These are phyloP conservation scores for Drosophila lacicola DNA, from an alignment of 2,888 invertebrate genomes.

Conservation along the genomic window DNA sequence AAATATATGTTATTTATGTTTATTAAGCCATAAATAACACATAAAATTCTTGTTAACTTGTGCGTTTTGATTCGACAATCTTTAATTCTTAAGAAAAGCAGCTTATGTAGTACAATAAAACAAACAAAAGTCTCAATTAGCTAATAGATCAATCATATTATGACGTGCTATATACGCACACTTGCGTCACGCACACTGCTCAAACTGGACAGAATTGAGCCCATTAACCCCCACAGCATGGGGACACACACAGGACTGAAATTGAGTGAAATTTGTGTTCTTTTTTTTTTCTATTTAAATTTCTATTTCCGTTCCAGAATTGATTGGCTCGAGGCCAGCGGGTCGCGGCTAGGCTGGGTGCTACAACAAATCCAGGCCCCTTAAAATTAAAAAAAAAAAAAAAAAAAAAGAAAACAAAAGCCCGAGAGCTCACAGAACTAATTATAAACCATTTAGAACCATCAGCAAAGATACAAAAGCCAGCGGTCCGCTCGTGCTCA, in stretches of 20 bases:
- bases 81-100: constrained; percentile 13
- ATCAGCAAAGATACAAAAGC: constrained; percentile 51
- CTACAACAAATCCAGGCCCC: constrained; percentile 37
- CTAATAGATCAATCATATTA: constrained; percentile 40
- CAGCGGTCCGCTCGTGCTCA: constrained; percentile 50
- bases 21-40: not conserved
- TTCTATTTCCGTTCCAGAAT: constrained; percentile 77
- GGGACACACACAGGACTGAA: constrained; percentile 33
- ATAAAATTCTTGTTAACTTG: constrained; percentile 4
- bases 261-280: constrained; percentile 23
- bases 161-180: constrained; percentile 19
- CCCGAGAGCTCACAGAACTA: constrained; percentile 54
- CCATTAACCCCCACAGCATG: constrained; percentile 67
- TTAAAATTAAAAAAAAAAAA: constrained; percentile 31
- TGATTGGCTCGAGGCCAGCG: constrained; percentile 68
- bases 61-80: not conserved
- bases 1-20: not conserved
- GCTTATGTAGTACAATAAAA: not conserved
- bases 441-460: constrained; percentile 64
- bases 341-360: constrained; percentile 13
- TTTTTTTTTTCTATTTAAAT: constrained; percentile 11
- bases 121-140: constrained; percentile 36
- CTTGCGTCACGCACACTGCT: constrained; percentile 41
- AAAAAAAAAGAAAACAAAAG: constrained; percentile 31
- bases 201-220: constrained; percentile 26